phyloP scores from a whole-genome alignment of 1,140 invertebrate genomes.

The Heliothis virescens region DNA sequence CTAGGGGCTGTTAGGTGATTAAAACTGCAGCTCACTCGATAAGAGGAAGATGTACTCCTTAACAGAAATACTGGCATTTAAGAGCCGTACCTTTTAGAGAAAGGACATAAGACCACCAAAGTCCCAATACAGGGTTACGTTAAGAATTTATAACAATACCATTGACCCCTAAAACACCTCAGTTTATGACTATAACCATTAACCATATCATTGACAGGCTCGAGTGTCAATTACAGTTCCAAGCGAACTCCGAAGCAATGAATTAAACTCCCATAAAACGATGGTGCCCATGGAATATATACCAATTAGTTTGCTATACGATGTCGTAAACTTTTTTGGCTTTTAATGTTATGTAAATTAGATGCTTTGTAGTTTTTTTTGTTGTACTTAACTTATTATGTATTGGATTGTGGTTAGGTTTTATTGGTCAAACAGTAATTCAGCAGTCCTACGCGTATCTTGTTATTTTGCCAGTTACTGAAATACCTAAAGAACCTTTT shows the following conservation, averaged over 20 bases:
- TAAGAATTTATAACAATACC: neutral
- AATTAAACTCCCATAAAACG: constrained; percentile 43
- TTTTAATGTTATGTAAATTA: constrained; percentile 41
- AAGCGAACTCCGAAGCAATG: neutral
- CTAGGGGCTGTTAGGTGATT: no score
- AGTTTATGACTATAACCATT: neutral
- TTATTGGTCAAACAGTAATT: no score
- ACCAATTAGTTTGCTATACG: constrained; percentile 35
- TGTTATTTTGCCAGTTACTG: no score
- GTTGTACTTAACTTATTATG: neutral
- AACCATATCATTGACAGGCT: constrained; percentile 20
- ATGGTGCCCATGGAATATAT: constrained; percentile 29
- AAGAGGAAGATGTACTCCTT: no score
- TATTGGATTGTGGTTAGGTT: neutral
- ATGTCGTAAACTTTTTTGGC: constrained; percentile 24
- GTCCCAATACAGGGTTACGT: neutral
- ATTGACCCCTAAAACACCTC: constrained; percentile 9
- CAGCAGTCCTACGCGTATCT: no score
- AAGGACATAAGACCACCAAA: no score
- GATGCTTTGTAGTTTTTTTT: constrained; percentile 33
- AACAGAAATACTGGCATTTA: no score
- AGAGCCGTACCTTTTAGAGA: no score
- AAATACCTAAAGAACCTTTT: no score
- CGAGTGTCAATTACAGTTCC: constrained; percentile 36
- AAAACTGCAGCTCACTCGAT: no score